Percentiles rank a stretch among this genome's conserved stretches.
phyloP scores from a whole-genome alignment of 64 coral and sea anemone genomes.

The Pocillopora damicornis region DNA sequence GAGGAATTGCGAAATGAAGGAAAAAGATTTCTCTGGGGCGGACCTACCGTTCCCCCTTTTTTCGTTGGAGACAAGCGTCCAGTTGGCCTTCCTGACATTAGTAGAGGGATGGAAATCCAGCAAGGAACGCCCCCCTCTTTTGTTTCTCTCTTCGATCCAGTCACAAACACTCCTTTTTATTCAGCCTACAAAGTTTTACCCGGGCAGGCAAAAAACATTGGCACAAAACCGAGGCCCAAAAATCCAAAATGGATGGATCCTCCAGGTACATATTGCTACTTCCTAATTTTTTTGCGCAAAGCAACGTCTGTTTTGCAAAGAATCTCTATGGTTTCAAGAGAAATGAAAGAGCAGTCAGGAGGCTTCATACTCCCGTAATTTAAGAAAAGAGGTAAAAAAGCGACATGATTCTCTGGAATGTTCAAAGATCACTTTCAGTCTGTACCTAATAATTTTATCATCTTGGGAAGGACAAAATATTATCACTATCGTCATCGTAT shows the following conservation, averaged over 20 bases:
- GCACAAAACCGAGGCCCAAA: neutral
- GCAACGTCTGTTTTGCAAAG: too few species aligned
- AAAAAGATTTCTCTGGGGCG: neutral
- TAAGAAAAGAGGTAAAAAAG: too few species aligned
- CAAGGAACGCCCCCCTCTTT: neutral
- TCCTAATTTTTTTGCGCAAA: too few species aligned
- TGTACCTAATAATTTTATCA: too few species aligned
- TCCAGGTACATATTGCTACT: neutral
- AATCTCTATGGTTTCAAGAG: too few species aligned
- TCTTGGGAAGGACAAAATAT: too few species aligned
- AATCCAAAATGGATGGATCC: too few species aligned
- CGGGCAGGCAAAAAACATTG: neutral
- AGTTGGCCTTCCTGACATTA: neutral
- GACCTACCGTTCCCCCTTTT: neutral
- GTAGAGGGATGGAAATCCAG: neutral
- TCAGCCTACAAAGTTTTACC: neutral
- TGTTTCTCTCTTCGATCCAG: neutral
- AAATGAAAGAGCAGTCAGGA: too few species aligned
- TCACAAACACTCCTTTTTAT: neutral
- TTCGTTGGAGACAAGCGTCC: neutral
- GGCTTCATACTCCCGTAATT: too few species aligned
- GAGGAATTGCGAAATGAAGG: neutral
- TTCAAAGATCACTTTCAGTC: too few species aligned
- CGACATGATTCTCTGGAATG: too few species aligned
- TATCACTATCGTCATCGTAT: too few species aligned